These are phyloP conservation scores for Aeoliscus strigatus DNA, from an alignment of 2,797 vertebrate genomes.

Conservation along the genomic window DNA sequence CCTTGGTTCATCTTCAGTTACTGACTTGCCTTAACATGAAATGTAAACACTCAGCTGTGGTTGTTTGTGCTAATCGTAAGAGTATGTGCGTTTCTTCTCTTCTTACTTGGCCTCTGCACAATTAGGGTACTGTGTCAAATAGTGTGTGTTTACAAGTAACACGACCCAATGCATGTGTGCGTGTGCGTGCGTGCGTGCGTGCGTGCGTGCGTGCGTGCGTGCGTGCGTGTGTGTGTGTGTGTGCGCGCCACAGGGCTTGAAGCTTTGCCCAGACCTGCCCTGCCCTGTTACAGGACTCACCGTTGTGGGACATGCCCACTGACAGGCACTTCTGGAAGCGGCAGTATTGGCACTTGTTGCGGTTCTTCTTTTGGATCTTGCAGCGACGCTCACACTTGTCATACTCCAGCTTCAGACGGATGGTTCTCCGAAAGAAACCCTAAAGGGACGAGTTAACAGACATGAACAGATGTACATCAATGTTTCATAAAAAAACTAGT, in stretches of 20 bases:
- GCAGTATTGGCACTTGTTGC: constrained; percentile 98
- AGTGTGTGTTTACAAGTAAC: constrained; percentile 17
- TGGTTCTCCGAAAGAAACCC: constrained; percentile 95
- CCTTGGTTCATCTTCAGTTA: too few species aligned
- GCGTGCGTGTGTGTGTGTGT: constrained; percentile 7
- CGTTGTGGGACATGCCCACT: constrained; percentile 98
- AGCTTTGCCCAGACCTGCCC: neutral
- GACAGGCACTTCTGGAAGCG: constrained; percentile 98
- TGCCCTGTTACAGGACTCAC: constrained; percentile 72
- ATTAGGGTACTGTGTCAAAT: constrained; percentile 5
- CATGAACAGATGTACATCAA: neutral
- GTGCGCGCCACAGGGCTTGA: neutral
- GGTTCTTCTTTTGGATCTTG: constrained; percentile 98
- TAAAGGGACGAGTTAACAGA: constrained; percentile 34
- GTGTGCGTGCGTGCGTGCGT: constrained; percentile 7
- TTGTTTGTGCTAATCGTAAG: constrained; percentile 24
- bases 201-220: constrained; percentile 1
- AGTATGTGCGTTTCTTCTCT: neutral
- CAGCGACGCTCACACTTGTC: constrained; percentile 90
- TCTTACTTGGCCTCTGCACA: constrained; percentile 8
- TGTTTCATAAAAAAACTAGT: too few species aligned
- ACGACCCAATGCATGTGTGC: constrained; percentile 1
- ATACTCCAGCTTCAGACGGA: constrained; percentile 90
- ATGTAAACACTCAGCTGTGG: constrained; percentile 8
- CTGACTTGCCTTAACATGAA: constrained; percentile 22